Evolutionary conservation across 2,797 vertebrate species (phyloP).

Genomic region (Oreochromis mossambicus): DNA sequence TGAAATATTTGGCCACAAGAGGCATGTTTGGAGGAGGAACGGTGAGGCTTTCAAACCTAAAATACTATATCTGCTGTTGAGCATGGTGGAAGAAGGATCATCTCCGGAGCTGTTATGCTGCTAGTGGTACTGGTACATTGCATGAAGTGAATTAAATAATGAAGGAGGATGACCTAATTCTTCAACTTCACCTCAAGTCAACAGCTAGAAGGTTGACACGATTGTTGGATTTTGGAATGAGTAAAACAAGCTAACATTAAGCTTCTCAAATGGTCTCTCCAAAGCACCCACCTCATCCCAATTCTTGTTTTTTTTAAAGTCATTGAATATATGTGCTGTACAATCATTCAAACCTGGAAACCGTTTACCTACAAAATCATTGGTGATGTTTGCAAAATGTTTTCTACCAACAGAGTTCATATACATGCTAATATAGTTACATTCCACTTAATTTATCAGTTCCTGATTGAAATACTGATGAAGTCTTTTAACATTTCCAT

Average conservation of each 20-base stretch:
- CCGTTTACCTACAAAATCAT: background rate
- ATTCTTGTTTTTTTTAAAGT: background rate
- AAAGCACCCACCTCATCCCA: background rate
- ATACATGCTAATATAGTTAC: background rate
- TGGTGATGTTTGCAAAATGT: background rate
- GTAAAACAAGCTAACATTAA: background rate
- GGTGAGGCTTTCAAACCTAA: background rate
- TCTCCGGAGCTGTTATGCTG: background rate
- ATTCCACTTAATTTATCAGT: background rate
- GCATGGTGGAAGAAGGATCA: background rate
- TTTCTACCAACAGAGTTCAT: background rate
- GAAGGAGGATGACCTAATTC: background rate
- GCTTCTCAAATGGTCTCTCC: background rate
- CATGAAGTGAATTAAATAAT: background rate
- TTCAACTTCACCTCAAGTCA: background rate
- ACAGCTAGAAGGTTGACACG: background rate
- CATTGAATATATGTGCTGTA: background rate
- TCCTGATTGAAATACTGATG: background rate
- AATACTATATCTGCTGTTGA: background rate
- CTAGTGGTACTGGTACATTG: background rate
- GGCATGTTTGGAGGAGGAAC: background rate
- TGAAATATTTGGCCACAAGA: background rate
- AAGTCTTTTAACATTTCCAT: background rate
- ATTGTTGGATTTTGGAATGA: background rate
- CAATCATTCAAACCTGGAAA: background rate